Evolutionary conservation across 2,888 invertebrate species (phyloP).

Genomic region (Cremastinae sp.): DNA sequence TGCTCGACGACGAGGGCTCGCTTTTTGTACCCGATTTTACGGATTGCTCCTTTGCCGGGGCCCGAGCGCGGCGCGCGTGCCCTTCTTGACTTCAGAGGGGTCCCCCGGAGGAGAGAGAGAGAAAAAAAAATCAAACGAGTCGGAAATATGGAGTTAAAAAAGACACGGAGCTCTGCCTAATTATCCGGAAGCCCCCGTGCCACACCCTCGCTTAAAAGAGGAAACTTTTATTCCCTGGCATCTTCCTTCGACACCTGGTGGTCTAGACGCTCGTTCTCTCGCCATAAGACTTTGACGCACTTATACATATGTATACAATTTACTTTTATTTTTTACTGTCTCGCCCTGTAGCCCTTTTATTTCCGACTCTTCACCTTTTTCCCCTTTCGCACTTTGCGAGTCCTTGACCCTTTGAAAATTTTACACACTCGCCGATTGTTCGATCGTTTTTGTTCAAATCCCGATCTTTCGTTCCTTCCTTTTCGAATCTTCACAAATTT

Average conservation of each 20-base stretch:
- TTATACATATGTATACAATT: conserved; percentile 22
- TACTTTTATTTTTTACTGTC: too few relatives aligned
- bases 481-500: too few relatives aligned
- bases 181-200: conserved; percentile 68
- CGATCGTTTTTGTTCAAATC: conserved; percentile 34
- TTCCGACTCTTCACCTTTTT: background rate
- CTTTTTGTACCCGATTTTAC: conserved; percentile 2
- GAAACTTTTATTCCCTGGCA: conserved; percentile 61
- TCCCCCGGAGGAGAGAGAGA: conserved; percentile 52
- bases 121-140: conserved; percentile 49
- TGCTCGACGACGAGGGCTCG: background rate
- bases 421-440: conserved; percentile 16
- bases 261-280: conserved; percentile 68
- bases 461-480: too few relatives aligned
- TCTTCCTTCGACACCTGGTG: conserved; percentile 69
- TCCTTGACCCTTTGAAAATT: conserved; percentile 42
- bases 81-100: conserved; percentile 64
- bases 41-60: background rate
- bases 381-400: conserved; percentile 49
- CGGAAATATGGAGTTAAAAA: conserved; percentile 38
- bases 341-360: conserved; percentile 4
- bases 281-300: conserved; percentile 49
- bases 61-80: conserved; percentile 48
- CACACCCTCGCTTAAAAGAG: conserved; percentile 66
- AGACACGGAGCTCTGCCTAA: conserved; percentile 67